These are phyloP conservation scores for Scopus umbretta DNA, from an alignment of 2,113 vertebrate genomes.

Conservation along the genomic window DNA sequence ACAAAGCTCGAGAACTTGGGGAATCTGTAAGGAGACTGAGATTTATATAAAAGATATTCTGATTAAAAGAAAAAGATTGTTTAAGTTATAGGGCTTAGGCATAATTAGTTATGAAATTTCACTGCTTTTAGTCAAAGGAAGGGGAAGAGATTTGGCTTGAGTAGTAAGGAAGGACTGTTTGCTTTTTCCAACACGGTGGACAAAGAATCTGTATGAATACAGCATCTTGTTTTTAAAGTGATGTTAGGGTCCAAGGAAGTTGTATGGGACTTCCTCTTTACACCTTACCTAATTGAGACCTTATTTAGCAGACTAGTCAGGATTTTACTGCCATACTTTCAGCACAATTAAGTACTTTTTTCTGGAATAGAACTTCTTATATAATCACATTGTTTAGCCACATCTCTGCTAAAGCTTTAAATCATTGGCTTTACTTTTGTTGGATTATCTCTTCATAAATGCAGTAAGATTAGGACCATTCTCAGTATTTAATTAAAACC, in stretches of 20 bases:
- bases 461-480: not conserved
- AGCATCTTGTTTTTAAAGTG: not conserved
- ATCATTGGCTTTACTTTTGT: not conserved
- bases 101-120: not conserved
- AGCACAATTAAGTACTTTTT: not conserved
- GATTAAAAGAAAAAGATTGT: not conserved
- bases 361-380: not conserved
- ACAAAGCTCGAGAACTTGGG: not conserved
- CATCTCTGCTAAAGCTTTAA: not conserved
- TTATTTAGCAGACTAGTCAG: not conserved
- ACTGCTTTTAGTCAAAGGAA: not conserved
- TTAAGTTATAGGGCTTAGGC: not conserved
- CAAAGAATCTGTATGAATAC: not conserved
- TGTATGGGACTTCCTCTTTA: not conserved
- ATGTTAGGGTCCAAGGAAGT: not conserved
- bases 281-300: not conserved
- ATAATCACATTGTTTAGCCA: not conserved
- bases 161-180: not conserved
- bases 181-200: not conserved
- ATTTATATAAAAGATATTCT: no score
- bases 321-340: not conserved
- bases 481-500: not conserved
- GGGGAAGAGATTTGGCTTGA: not conserved
- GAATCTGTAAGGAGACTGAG: not conserved
- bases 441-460: not conserved